These are phyloP conservation scores for Fissipunctia ypsillon DNA, from an alignment of 2,888 invertebrate genomes.

Conservation along the genomic window DNA sequence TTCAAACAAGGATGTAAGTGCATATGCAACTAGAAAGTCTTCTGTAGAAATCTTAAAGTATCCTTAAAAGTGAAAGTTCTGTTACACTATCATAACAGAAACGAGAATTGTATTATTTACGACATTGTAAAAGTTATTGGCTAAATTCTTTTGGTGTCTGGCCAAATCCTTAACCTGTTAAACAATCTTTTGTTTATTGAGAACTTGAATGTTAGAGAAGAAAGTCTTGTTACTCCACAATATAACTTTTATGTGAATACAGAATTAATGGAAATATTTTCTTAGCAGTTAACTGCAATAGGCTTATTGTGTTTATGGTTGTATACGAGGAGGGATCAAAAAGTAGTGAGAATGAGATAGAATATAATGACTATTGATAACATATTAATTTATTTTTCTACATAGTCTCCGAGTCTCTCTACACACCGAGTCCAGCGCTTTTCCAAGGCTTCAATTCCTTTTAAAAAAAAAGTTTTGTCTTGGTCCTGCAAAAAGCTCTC, in stretches of 20 bases:
- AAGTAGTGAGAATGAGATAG: no score
- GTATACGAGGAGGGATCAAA: no score
- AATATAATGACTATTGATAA: no score
- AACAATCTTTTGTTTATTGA: constrained; percentile 35
- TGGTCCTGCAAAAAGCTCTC: no score
- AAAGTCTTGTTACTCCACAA: constrained; percentile 15
- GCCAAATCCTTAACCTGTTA: constrained; percentile 62
- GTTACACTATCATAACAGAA: constrained; percentile 31
- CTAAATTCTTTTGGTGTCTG: constrained; percentile 55
- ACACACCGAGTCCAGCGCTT: no score
- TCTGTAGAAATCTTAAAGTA: constrained; percentile 35
- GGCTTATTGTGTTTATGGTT: no score
- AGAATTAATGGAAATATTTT: no score
- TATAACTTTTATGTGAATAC: constrained; percentile 4
- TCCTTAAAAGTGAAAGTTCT: constrained; percentile 65
- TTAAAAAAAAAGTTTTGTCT: no score
- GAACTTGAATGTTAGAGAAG: constrained; percentile 19
- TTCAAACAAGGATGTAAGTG: constrained; percentile 49
- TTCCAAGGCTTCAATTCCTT: no score
- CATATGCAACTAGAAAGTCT: constrained; percentile 67
- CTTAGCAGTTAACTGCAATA: background rate
- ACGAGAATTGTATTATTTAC: constrained; percentile 53
- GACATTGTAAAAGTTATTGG: constrained; percentile 39
- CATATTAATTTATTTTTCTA: no score
- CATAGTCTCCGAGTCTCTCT: no score